These are phyloP conservation scores for Sprattus sprattus DNA, from an alignment of 2,113 vertebrate genomes.

Conservation along the genomic window DNA sequence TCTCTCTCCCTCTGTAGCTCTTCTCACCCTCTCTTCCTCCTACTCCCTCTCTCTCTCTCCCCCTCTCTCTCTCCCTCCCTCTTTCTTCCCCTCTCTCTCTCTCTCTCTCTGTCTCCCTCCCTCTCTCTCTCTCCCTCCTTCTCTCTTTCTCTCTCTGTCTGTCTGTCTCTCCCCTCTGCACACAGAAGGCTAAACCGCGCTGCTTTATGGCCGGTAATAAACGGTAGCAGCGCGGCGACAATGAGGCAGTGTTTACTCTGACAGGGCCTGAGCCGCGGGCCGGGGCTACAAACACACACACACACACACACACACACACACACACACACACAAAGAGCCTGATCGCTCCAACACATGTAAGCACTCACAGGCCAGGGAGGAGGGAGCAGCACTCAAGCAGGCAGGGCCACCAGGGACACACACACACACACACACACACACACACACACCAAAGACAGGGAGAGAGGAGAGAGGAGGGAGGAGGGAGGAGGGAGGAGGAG, in stretches of 20 bases:
- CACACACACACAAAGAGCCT: too few species aligned
- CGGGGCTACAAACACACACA: too few species aligned
- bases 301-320: too few species aligned
- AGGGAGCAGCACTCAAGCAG: neutral
- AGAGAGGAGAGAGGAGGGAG: neutral
- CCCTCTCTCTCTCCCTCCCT: neutral
- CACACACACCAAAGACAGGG: neutral
- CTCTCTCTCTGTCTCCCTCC: neutral
- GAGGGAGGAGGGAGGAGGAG: neutral
- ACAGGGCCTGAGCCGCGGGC: neutral
- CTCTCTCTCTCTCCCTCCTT: neutral
- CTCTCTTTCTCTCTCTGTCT: neutral
- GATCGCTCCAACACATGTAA: constrained; percentile 55
- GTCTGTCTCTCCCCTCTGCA: constrained; percentile 40
- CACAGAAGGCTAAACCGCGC: constrained; percentile 64
- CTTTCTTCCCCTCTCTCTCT: neutral
- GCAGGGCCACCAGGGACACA: neutral
- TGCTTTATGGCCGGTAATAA: constrained; percentile 76
- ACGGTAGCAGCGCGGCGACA: constrained; percentile 49
- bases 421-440: neutral
- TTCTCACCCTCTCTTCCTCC: neutral
- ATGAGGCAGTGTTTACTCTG: constrained; percentile 52
- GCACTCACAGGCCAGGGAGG: constrained; percentile 47
- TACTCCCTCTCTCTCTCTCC: constrained; percentile 9
- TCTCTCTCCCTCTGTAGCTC: neutral